Percentiles rank a stretch among this genome's conserved stretches.
These are phyloP conservation scores for Ammodytes marinus DNA, from an alignment of 2,113 vertebrate species.

Conservation along the genomic window DNA sequence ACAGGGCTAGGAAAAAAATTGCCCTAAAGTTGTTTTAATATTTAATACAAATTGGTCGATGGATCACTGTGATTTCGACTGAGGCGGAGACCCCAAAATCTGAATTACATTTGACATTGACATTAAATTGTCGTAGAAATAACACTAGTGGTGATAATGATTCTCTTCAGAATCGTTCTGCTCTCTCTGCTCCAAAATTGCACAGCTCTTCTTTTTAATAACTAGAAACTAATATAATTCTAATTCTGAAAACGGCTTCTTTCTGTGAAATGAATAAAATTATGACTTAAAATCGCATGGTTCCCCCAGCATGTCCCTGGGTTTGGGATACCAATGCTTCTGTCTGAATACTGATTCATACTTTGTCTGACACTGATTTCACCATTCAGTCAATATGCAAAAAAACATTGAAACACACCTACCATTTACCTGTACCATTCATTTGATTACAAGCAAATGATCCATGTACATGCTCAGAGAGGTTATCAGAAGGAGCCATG, in stretches of 20 bases:
- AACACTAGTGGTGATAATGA: not conserved
- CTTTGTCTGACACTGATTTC: conserved; percentile 2
- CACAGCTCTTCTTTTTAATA: too few relatives aligned
- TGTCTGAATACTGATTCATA: not conserved
- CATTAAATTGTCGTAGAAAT: not conserved
- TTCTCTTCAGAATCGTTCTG: not conserved
- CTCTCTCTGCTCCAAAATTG: too few relatives aligned
- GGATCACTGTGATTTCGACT: not conserved
- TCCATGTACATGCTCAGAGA: not conserved
- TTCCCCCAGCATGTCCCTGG: not conserved
- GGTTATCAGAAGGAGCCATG: not conserved
- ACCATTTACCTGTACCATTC: conserved; percentile 10
- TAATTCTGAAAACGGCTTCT: not conserved
- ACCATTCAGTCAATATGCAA: not conserved
- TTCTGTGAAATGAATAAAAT: not conserved
- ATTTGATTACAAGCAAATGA: conserved; percentile 51
- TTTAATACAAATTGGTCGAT: not conserved
- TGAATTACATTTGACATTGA: not conserved
- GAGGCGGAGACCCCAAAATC: not conserved
- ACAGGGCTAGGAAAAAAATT: not conserved
- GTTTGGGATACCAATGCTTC: not conserved
- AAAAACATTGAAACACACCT: conserved; percentile 27
- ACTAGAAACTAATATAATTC: too few relatives aligned
- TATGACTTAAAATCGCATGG: not conserved
- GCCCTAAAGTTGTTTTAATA: not conserved